phyloP scores from a whole-genome alignment of 2,113 vertebrate genomes.

The Acrocephalus kingi region DNA sequence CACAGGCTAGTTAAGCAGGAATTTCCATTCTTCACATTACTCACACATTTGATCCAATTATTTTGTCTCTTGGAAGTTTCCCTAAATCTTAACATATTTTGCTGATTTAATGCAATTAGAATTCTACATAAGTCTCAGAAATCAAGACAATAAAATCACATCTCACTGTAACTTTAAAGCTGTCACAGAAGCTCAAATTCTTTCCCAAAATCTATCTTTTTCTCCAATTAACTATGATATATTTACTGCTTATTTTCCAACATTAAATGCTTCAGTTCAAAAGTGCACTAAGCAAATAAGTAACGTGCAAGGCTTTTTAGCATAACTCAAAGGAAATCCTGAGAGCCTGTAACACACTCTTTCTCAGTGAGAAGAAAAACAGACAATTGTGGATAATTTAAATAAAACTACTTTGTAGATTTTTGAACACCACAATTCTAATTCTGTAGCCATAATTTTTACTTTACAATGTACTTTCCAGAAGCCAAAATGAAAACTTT shows the following conservation, averaged over 20 bases:
- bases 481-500: conserved; percentile 38
- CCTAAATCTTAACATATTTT: conserved; percentile 14
- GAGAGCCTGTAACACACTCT: background rate
- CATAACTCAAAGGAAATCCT: conserved; percentile 26
- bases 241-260: conserved; percentile 53
- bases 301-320: conserved; percentile 13
- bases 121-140: conserved; percentile 38
- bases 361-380: conserved; percentile 19
- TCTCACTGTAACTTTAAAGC: background rate
- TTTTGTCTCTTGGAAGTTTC: conserved; percentile 35
- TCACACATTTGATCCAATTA: background rate
- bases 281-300: conserved; percentile 32
- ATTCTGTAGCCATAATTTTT: conserved; percentile 23
- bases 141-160: conserved; percentile 16
- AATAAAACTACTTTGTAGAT: conserved; percentile 28
- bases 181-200: background rate
- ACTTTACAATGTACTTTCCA: conserved; percentile 9
- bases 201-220: background rate
- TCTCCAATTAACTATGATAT: conserved; percentile 28
- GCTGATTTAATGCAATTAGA: conserved; percentile 59
- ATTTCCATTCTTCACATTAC: conserved; percentile 33
- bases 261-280: conserved; percentile 43
- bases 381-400: conserved; percentile 58
- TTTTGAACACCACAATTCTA: conserved; percentile 16
- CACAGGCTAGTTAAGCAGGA: background rate